Conservation (phyloP, 2,797 vertebrate genomes). For the Kryptolebias ocellatus region DNA sequence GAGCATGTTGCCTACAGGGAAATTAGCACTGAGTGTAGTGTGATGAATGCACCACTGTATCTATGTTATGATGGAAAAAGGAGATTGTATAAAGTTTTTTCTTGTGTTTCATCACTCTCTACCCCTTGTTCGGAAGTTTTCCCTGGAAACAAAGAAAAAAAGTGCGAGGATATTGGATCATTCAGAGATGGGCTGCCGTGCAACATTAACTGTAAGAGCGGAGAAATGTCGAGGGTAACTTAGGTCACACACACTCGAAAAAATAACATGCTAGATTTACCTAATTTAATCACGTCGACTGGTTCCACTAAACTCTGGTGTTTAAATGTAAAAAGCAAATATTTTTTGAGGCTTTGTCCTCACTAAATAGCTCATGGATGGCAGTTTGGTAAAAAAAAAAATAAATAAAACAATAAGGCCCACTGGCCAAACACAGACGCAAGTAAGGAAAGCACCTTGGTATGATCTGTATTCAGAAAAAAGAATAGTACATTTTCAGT, state of each 20-base stretch:
- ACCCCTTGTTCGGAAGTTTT: conserved; percentile 65
- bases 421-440: too few relatives aligned
- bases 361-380: too few relatives aligned
- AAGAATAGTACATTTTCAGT: too few relatives aligned
- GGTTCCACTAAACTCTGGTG: too few relatives aligned
- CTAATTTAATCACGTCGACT: too few relatives aligned
- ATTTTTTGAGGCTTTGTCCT: too few relatives aligned
- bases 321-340: too few relatives aligned
- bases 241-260: conserved; percentile 10
- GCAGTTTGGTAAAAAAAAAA: too few relatives aligned
- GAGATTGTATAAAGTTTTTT: conserved; percentile 64
- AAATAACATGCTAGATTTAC: too few relatives aligned
- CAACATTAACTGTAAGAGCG: conserved; percentile 18
- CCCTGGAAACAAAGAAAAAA: conserved; percentile 57
- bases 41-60: conserved; percentile 82
- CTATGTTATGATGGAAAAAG: conserved; percentile 60
- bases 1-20: conserved; percentile 82
- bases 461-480: too few relatives aligned
- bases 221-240: conserved; percentile 33
- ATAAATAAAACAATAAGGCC: too few relatives aligned
- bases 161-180: conserved; percentile 54
- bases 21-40: conserved; percentile 79
- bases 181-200: conserved; percentile 8
- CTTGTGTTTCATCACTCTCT: conserved; percentile 56
- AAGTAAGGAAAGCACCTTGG: too few relatives aligned